Evolutionary conservation across 2,797 vertebrate genomes (phyloP).

Genomic region (Myotis pilosus): DNA sequence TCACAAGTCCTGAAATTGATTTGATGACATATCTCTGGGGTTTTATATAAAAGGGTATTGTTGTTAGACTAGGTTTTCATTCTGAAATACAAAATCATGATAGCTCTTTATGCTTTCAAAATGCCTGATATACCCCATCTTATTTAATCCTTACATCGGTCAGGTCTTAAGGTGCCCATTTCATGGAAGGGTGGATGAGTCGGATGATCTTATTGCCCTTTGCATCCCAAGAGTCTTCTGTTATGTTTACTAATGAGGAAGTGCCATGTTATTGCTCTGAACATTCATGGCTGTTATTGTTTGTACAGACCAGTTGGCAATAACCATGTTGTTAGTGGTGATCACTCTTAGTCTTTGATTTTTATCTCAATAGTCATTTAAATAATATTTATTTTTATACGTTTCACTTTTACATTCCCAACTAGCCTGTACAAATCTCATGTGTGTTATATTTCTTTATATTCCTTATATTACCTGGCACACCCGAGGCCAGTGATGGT

Average conservation of each 20-base stretch:
- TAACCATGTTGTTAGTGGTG: background rate
- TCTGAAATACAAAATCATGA: background rate
- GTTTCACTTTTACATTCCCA: background rate
- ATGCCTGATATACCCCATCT: background rate
- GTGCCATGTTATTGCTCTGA: background rate
- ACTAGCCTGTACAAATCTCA: background rate
- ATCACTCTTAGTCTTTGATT: background rate
- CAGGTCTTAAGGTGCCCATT: background rate
- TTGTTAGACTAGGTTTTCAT: background rate
- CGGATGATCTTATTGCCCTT: background rate
- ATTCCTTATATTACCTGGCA: background rate
- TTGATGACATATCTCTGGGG: background rate
- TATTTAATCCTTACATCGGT: background rate
- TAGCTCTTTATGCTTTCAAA: background rate
- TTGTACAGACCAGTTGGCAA: background rate
- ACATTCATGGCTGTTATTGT: background rate
- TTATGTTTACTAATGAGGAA: background rate
- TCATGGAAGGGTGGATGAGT: background rate
- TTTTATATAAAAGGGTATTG: background rate
- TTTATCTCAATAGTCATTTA: constrained; percentile 25
- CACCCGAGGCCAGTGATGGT: too few species aligned
- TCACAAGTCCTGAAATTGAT: background rate
- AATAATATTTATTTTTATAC: background rate
- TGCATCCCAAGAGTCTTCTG: background rate
- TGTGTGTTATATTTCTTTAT: background rate